Evolutionary conservation across 2,797 vertebrate genomes (phyloP).

Genomic region (Zalophus californianus): DNA sequence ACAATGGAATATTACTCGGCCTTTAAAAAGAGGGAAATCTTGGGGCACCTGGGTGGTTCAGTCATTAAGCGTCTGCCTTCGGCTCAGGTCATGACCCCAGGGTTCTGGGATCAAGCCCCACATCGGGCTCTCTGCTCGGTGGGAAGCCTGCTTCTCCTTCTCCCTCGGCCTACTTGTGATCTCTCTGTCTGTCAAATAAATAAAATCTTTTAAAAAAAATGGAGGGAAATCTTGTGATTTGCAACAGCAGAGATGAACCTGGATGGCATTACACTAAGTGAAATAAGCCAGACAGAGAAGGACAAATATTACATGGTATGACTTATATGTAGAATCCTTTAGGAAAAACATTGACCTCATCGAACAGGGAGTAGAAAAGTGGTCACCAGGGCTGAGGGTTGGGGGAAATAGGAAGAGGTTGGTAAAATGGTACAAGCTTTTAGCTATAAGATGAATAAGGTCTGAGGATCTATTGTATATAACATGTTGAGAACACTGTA

Average conservation of each 20-base stretch:
- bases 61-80: no score
- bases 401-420: background rate
- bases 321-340: background rate
- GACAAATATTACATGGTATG: background rate
- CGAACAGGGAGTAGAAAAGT: background rate
- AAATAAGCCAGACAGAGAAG: background rate
- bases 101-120: no score
- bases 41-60: no score
- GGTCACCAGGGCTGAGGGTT: background rate
- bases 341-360: background rate
- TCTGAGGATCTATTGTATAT: background rate
- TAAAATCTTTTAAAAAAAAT: no score
- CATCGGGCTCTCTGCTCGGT: no score
- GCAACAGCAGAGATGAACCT: background rate
- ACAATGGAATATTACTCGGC: no score
- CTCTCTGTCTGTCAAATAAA: no score
- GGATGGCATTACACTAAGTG: no score
- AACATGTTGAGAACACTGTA: background rate
- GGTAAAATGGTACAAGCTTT: background rate
- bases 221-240: background rate
- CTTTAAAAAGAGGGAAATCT: background rate
- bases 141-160: no score
- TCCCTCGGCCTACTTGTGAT: no score
- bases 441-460: background rate
- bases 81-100: no score